A percentile compares a stretch with the other conserved stretches of the same genome.
Conservation (phyloP, 2,888 invertebrate species). For the Hartigia nigra region DNA sequence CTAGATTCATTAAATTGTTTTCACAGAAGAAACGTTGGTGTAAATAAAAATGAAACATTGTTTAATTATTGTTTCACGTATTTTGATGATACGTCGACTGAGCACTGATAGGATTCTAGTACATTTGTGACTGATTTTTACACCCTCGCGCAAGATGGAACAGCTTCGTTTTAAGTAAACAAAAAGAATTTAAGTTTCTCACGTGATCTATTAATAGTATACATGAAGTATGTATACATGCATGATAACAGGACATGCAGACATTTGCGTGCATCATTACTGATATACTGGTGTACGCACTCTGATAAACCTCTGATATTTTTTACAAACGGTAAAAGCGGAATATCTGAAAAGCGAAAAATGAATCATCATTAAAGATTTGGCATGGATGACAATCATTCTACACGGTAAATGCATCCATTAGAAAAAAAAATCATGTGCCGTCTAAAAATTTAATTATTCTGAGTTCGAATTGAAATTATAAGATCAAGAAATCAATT, state of each 20-base stretch:
- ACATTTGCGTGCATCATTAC: conserved; percentile 15
- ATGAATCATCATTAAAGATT: conserved; percentile 12
- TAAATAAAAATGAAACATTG: not conserved
- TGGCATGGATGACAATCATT: not conserved
- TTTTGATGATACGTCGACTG: not conserved
- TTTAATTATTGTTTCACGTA: not conserved
- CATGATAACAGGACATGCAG: conserved; percentile 10
- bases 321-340: conserved; percentile 17
- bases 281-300: conserved; percentile 14
- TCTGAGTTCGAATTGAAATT: not conserved
- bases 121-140: not conserved
- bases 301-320: conserved; percentile 17
- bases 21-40: not conserved
- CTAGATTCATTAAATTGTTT: not conserved
- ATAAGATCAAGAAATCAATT: not conserved
- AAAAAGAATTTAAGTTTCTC: not conserved
- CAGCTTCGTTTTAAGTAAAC: not conserved
- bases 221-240: not conserved
- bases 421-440: too few relatives aligned
- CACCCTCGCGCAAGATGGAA: not conserved
- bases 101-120: not conserved
- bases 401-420: too few relatives aligned
- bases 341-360: conserved; percentile 22
- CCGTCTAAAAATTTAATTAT: not conserved
- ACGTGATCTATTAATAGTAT: not conserved